Percentiles rank a stretch among this genome's conserved stretches.
phyloP scores from a whole-genome alignment of 2,113 vertebrate species.

The Aythya baeri region DNA sequence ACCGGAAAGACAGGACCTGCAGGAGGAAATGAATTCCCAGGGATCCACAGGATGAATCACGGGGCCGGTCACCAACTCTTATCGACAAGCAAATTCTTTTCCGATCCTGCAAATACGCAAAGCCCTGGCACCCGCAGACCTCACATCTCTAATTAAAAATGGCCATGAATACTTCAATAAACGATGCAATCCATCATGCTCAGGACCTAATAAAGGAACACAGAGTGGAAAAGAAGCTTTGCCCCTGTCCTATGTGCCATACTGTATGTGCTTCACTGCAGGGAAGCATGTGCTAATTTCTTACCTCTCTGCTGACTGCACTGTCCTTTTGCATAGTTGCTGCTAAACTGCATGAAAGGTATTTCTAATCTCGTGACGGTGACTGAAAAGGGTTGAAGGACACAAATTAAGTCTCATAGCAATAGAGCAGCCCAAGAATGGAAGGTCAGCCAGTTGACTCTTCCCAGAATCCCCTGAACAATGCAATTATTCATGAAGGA shows the following conservation, averaged over 20 bases:
- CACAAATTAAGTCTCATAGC: conserved; percentile 77
- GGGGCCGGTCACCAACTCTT: conserved; percentile 46
- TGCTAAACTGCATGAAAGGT: conserved; percentile 77
- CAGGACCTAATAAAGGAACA: conserved; percentile 67
- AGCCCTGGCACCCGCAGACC: conserved; percentile 73
- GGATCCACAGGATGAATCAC: conserved; percentile 50
- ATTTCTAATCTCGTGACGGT: conserved; percentile 79
- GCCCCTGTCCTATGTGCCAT: conserved; percentile 32
- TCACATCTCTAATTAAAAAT: conserved; percentile 81
- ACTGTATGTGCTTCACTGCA: conserved; percentile 7
- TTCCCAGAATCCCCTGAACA: conserved; percentile 87
- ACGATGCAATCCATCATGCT: conserved; percentile 76
- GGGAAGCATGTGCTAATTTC: conserved; percentile 53
- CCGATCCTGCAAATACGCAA: conserved; percentile 73
- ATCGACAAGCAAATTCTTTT: conserved; percentile 73
- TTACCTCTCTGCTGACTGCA: conserved; percentile 71
- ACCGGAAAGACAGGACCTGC: conserved; percentile 62
- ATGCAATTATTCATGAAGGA: conserved; percentile 88
- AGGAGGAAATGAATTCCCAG: conserved; percentile 75
- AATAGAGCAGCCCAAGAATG: conserved; percentile 76
- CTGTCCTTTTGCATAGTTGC: conserved; percentile 74
- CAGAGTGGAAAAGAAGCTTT: conserved; percentile 55
- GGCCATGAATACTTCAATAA: conserved; percentile 72
- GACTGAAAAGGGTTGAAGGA: conserved; percentile 78
- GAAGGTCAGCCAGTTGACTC: conserved; percentile 84